Evolutionary conservation across 2,888 invertebrate genomes (phyloP).

Genomic region (Vannuccia rotundouncinata): DNA sequence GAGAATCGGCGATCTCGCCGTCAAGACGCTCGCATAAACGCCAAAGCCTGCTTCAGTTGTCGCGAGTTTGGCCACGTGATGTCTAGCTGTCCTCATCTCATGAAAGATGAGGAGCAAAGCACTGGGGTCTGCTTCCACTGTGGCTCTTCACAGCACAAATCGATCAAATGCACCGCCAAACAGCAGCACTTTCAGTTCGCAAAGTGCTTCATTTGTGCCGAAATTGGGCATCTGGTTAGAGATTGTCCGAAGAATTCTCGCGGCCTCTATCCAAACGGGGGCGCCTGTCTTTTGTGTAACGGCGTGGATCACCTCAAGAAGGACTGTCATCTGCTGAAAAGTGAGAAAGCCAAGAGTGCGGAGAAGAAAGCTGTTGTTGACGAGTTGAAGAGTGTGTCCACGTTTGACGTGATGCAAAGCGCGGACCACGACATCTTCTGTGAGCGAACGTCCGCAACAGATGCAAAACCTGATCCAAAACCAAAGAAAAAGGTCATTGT

Average conservation of each 20-base stretch:
- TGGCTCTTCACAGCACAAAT: slow-evolving; percentile 73
- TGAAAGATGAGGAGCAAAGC: slow-evolving; percentile 44
- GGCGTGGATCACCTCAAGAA: slow-evolving; percentile 76
- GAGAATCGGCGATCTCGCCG: background rate
- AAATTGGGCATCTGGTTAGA: slow-evolving; percentile 76
- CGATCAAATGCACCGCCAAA: slow-evolving; percentile 25
- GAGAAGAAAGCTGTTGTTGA: no score
- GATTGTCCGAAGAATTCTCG: slow-evolving; percentile 80
- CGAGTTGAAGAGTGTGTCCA: no score
- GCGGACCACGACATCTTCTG: no score
- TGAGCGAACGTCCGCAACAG: no score
- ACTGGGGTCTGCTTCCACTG: slow-evolving; percentile 76
- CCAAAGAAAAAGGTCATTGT: no score
- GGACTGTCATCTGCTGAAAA: no score
- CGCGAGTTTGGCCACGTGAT: slow-evolving; percentile 71
- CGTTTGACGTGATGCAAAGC: no score
- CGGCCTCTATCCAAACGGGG: slow-evolving; percentile 74
- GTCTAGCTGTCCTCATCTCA: slow-evolving; percentile 70
- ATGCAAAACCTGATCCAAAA: no score
- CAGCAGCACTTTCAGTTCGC: slow-evolving; percentile 67
- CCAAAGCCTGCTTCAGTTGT: slow-evolving; percentile 79
- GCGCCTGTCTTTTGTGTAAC: slow-evolving; percentile 71
- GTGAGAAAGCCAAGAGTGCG: no score
- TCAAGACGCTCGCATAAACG: slow-evolving; percentile 49
- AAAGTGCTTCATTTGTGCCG: slow-evolving; percentile 77